These are phyloP conservation scores for Raphicerus campestris DNA, from an alignment of 2,113 vertebrate genomes.

Conservation along the genomic window DNA sequence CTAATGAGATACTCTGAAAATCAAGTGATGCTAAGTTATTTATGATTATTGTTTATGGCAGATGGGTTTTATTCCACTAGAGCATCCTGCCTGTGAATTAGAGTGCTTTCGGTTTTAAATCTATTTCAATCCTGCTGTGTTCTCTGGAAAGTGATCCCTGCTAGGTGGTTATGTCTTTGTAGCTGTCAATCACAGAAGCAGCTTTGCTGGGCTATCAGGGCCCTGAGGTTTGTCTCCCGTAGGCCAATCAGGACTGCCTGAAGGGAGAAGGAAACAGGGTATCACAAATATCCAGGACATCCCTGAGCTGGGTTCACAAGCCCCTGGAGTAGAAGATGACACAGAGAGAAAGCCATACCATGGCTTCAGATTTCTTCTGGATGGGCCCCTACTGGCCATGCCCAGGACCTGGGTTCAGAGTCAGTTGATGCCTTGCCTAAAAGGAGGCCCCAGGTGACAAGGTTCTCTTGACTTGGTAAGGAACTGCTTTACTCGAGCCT, in stretches of 20 bases:
- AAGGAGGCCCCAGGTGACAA: background rate
- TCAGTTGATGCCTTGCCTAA: background rate
- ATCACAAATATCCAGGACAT: background rate
- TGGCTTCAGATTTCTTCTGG: background rate
- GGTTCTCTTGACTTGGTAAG: background rate
- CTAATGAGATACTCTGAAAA: conserved; percentile 12
- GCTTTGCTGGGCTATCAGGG: background rate
- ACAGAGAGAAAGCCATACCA: background rate
- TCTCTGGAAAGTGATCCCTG: background rate
- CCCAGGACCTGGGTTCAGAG: background rate
- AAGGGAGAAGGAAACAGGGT: background rate
- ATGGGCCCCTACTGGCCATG: background rate
- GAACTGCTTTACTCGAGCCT: background rate
- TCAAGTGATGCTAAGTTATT: background rate
- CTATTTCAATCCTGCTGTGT: background rate
- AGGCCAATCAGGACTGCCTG: background rate
- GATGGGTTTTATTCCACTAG: background rate
- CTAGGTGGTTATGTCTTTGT: background rate
- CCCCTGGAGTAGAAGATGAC: background rate
- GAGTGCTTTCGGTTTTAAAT: conserved; percentile 21
- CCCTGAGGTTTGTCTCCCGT: background rate
- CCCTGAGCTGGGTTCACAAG: background rate
- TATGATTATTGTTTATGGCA: background rate
- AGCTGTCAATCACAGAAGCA: background rate
- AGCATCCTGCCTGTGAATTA: background rate